Conservation (phyloP, 2,797 vertebrate species). For the Odontamblyopus rebecca region DNA sequence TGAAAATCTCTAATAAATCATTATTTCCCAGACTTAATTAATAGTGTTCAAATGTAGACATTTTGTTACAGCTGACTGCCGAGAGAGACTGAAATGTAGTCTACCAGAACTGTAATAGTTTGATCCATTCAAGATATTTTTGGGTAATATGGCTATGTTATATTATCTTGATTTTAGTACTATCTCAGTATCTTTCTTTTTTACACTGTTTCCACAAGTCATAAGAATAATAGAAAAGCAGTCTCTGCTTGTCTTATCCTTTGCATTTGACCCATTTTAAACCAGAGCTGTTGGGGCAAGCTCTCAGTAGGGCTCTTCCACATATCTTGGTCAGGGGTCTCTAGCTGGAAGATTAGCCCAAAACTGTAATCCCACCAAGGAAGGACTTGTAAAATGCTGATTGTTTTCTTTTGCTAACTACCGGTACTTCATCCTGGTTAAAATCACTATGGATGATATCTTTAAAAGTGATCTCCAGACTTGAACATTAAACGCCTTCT, state of each 20-base stretch:
- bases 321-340: neutral
- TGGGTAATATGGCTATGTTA: neutral
- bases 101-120: neutral
- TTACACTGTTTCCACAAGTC: too few relatives aligned
- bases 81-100: neutral
- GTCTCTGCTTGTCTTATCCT: too few relatives aligned
- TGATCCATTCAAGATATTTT: too few relatives aligned
- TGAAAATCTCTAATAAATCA: neutral
- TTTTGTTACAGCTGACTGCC: neutral
- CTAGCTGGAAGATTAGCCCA: neutral
- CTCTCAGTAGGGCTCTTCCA: neutral
- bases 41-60: neutral
- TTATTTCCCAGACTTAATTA: neutral
- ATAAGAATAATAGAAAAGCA: too few relatives aligned
- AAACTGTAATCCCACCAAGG: neutral
- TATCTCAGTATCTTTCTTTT: too few relatives aligned
- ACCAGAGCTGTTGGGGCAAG: too few relatives aligned
- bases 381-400: neutral
- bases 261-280: too few relatives aligned
- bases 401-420: too few relatives aligned
- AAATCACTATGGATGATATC: neutral
- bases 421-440: neutral
- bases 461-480: neutral
- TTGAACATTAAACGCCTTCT: neutral
- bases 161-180: too few relatives aligned